Base-by-base conservation (phyloP, 2,113 vertebrate species). In the Egretta garzetta region DNA sequence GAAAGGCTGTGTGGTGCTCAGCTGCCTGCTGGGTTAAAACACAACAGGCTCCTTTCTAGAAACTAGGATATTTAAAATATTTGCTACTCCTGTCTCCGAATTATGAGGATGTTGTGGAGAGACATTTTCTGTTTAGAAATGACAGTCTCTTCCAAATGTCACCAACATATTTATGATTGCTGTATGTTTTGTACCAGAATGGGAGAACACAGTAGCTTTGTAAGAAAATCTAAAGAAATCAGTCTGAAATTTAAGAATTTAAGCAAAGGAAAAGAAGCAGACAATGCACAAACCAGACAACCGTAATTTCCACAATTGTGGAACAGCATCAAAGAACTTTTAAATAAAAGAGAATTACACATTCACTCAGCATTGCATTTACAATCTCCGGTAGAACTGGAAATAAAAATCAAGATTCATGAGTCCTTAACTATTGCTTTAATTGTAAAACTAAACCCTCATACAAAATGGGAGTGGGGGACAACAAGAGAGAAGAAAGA, bases 401-500 rank as follows among this genome's bases (percentile, higher is more conserved):
- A 88, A 90, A 80, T 22, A 74, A 81, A 83, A 50, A 60, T 26
- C 30, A 70, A 63, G 32, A 64, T 55, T 28, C 21, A 5, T 6
- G 37, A 64, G 4, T 70, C 33, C 23, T 63, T 58, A 63, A 52
- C 56, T 63, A 53, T 15, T 6, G 1, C 30, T 80, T 80, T 50
- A 75, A 11, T 22, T 52, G 10, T 14, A 49, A 71, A 22, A 35
- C 14, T 74, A 52, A 85, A 14, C 2, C 49, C 33, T 62, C 41
- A 14, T 64, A 43, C 9, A 33, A 80, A 88, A 58, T 0, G 1
- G 28, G 22, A 43, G 1, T 32, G 10, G 2, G 3, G 9, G 2
- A 50, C 14, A 74, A 81, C 10, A 90, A 19, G 60, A 55, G 17
- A 85, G 5, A 43, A n/a, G 6, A 53, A 41, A 81, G 24, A 6